Conservation (phyloP, 2,888 invertebrate species). For the Coecobrya sp. region DNA sequence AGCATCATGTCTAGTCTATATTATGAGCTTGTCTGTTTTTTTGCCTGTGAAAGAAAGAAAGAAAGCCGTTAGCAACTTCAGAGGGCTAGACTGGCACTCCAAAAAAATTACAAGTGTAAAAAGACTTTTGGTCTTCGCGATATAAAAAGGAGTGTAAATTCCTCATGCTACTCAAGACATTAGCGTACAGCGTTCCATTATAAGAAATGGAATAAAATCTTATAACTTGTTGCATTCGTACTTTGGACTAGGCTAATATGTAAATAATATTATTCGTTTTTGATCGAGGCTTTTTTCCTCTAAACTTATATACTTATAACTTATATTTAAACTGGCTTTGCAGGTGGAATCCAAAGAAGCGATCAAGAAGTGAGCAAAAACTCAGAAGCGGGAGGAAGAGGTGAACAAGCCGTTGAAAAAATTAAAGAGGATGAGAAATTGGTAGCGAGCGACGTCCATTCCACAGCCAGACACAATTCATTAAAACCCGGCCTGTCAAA, state of each 20-base stretch:
- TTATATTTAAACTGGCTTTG: conserved; percentile 59
- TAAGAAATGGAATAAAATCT: neutral
- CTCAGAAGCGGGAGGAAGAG: conserved; percentile 60
- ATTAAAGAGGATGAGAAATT: conserved; percentile 77
- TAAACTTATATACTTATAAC: conserved; percentile 24
- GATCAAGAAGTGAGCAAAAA: conserved; percentile 69
- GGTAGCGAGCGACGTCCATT: conserved; percentile 72
- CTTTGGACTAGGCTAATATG: neutral
- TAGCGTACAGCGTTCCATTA: neutral
- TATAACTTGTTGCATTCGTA: neutral
- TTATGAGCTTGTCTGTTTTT: neutral
- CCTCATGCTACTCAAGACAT: conserved; percentile 31
- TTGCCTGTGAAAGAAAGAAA: neutral
- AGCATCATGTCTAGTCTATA: too few relatives aligned
- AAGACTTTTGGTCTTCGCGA: neutral
- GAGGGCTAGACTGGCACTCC: neutral
- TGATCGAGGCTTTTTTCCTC: conserved; percentile 30
- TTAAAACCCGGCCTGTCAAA: conserved; percentile 77
- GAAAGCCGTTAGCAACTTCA: conserved; percentile 30
- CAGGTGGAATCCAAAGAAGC: conserved; percentile 68
- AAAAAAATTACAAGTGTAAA: conserved; percentile 29
- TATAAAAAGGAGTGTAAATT: conserved; percentile 28
- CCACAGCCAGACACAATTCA: conserved; percentile 79
- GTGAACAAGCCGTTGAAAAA: conserved; percentile 78
- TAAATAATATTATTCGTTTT: neutral